Conservation (phyloP, 2,113 vertebrate species). For the Arothron firmamentum region DNA sequence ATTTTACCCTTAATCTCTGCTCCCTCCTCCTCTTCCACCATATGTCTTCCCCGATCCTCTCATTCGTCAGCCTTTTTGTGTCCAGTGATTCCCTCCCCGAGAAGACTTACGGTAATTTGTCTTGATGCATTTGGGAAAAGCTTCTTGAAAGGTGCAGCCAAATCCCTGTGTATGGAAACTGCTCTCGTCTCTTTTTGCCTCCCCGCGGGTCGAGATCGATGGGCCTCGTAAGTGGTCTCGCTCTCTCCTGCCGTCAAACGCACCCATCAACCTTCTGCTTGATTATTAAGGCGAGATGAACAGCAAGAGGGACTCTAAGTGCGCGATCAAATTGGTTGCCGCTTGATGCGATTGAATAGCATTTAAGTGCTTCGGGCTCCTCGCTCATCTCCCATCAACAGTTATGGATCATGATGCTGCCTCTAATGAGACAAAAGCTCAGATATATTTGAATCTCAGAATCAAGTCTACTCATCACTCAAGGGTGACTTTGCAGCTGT, state of each 20-base stretch:
- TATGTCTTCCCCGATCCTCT: slow-evolving; percentile 6
- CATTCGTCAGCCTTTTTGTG: slow-evolving; percentile 3
- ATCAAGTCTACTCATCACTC: too few species aligned
- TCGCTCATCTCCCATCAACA: slow-evolving; percentile 40
- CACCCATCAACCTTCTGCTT: slow-evolving; percentile 65
- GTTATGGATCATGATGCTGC: slow-evolving; percentile 20
- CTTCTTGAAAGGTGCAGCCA: slow-evolving; percentile 49
- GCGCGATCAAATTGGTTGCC: slow-evolving; percentile 41
- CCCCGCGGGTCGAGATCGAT: slow-evolving; percentile 61
- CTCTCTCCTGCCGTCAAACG: slow-evolving; percentile 69
- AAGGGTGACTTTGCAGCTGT: too few species aligned
- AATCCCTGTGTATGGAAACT: slow-evolving; percentile 57
- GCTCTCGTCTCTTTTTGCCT: slow-evolving; percentile 45
- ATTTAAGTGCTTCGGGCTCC: slow-evolving; percentile 57
- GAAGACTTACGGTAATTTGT: slow-evolving; percentile 44
- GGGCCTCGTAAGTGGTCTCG: slow-evolving; percentile 57
- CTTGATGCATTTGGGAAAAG: slow-evolving; percentile 47
- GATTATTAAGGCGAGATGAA: slow-evolving; percentile 64
- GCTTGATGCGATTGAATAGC: slow-evolving; percentile 65
- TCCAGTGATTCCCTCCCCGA: slow-evolving; percentile 6
- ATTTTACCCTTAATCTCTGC: neutral
- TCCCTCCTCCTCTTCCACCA: neutral
- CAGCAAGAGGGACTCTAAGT: slow-evolving; percentile 52
- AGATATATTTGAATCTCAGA: slow-evolving; percentile 54
- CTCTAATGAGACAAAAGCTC: slow-evolving; percentile 43